Conservation (phyloP, 2,888 invertebrate species). For the Platycheirus rosarum region DNA sequence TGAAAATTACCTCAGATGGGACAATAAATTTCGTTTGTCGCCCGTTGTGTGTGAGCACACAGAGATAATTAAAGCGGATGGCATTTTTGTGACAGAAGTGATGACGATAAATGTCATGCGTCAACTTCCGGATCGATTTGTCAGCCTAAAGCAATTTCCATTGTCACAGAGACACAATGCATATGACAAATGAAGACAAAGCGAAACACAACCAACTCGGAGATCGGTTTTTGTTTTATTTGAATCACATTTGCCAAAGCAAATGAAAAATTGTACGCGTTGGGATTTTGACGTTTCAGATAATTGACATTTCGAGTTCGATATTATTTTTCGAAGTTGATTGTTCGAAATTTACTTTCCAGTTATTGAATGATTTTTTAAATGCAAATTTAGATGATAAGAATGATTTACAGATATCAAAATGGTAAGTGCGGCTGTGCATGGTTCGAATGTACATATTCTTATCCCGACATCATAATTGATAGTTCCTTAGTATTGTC, state of each 20-base stretch:
- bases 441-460: no score
- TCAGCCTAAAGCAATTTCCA: conserved; percentile 46
- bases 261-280: no score
- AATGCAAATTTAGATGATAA: no score
- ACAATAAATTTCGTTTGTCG: conserved; percentile 55
- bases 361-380: no score
- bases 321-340: no score
- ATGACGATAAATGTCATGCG: conserved; percentile 58
- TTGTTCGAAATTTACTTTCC: no score
- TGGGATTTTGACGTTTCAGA: not conserved
- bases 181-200: conserved; percentile 56
- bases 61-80: conserved; percentile 46
- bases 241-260: conserved; percentile 2
- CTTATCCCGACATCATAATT: no score
- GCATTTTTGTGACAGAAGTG: conserved; percentile 33
- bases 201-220: conserved; percentile 44
- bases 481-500: no score
- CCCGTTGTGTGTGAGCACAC: conserved; percentile 7
- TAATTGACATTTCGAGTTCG: no score
- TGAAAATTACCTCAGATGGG: conserved; percentile 50
- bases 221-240: not conserved
- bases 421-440: no score
- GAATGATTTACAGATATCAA: no score
- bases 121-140: conserved; percentile 68
- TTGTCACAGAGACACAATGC: conserved; percentile 56